A percentile compares a stretch with the other conserved stretches of the same genome.
phyloP scores from a whole-genome alignment of 2,113 vertebrate genomes.

The Athene cunicularia region DNA sequence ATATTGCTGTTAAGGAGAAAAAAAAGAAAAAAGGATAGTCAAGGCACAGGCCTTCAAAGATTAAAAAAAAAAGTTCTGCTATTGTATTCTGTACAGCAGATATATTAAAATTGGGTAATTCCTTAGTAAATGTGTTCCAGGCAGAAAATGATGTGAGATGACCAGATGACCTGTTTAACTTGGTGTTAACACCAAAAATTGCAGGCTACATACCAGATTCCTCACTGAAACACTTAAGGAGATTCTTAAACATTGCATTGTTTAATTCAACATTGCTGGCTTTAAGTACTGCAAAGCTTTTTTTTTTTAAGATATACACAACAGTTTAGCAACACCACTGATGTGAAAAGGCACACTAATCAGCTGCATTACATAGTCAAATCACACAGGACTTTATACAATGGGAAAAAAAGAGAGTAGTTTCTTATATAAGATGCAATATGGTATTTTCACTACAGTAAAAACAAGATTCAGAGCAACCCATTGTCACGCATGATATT shows the following conservation, averaged over 20 bases:
- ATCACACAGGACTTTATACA: background rate
- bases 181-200: background rate
- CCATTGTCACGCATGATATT: background rate
- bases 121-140: too few species aligned
- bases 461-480: background rate
- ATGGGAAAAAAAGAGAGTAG: background rate
- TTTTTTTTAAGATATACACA: background rate
- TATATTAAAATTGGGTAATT: too few species aligned
- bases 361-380: background rate
- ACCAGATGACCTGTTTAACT: background rate
- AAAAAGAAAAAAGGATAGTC: background rate
- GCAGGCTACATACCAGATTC: background rate
- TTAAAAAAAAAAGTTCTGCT: background rate
- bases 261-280: background rate
- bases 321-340: background rate
- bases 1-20: background rate
- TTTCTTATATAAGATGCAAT: background rate
- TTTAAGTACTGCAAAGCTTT: background rate
- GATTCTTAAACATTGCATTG: background rate
- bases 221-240: background rate
- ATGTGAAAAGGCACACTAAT: background rate
- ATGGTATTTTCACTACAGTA: background rate
- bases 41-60: background rate
- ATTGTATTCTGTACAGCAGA: background rate
- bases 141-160: background rate